These are phyloP conservation scores for Oscheius sp. DNA, from an alignment of 2,888 invertebrate genomes.

Conservation along the genomic window DNA sequence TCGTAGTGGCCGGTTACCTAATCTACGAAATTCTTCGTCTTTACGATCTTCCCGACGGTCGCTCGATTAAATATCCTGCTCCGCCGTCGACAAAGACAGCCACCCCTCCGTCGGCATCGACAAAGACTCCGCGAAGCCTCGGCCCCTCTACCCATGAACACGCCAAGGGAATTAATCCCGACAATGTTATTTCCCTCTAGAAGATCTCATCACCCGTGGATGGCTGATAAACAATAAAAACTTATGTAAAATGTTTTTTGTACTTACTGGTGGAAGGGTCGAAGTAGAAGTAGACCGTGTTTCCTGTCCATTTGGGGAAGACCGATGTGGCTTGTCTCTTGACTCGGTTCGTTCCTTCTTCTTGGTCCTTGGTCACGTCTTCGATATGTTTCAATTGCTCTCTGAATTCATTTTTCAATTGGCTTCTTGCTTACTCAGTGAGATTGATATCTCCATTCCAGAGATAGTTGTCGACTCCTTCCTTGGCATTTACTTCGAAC, in stretches of 20 bases:
- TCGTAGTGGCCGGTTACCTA: background rate
- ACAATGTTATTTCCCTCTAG: too few species aligned
- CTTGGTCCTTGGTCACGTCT: background rate
- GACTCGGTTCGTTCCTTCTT: slow-evolving; percentile 10
- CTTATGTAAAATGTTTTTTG: too few species aligned
- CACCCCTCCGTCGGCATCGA: too few species aligned
- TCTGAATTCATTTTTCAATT: background rate
- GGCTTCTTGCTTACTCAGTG: slow-evolving; percentile 21
- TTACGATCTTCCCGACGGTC: background rate
- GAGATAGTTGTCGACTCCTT: slow-evolving; percentile 30
- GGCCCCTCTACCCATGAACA: too few species aligned
- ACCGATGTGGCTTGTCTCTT: slow-evolving; percentile 46
- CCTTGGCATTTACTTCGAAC: slow-evolving; percentile 28
- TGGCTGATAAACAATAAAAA: too few species aligned
- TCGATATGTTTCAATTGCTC: slow-evolving; percentile 1
- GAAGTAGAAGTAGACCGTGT: slow-evolving; percentile 47
- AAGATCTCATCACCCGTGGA: too few species aligned
- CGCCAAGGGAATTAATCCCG: too few species aligned
- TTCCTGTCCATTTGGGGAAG: slow-evolving; percentile 44
- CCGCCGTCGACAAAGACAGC: background rate
- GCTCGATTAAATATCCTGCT: background rate
- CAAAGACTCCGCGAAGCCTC: too few species aligned
- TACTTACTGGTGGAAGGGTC: slow-evolving; percentile 33
- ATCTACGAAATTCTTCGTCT: background rate
- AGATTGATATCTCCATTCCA: slow-evolving; percentile 39